Percentiles rank a stretch among this genome's conserved stretches.
Conservation (phyloP, 2,888 invertebrate genomes). For the Habrosyne pyritoides region DNA sequence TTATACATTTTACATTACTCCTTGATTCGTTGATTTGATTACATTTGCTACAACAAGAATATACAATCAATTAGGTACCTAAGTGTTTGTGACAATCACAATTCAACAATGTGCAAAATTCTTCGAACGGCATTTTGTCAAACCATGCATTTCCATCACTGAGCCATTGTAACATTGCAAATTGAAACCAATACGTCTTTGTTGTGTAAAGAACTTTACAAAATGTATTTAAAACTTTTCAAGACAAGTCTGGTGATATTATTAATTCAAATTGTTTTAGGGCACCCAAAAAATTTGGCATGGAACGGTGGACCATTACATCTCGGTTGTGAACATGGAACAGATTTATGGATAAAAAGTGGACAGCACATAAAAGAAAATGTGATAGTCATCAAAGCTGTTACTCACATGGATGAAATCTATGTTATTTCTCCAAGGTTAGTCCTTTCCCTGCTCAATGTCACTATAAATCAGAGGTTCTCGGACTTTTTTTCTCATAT, state of each 20-base stretch:
- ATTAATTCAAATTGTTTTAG: conserved; percentile 15
- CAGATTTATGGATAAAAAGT: conserved; percentile 75
- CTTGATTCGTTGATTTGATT: too few species aligned
- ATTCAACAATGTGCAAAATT: not conserved
- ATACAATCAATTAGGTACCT: not conserved
- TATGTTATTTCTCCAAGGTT: conserved; percentile 84
- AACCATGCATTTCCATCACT: not conserved
- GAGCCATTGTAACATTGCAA: not conserved
- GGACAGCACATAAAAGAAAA: conserved; percentile 83
- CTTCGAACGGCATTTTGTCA: not conserved
- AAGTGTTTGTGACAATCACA: not conserved
- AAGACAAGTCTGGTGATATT: conserved; percentile 19
- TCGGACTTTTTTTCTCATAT: too few species aligned
- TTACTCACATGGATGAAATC: conserved; percentile 81
- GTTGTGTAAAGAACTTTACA: not conserved
- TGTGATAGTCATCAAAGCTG: conserved; percentile 84
- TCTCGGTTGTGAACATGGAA: conserved; percentile 74
- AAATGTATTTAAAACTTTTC: conserved; percentile 9
- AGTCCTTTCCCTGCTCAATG: not conserved
- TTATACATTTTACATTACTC: too few species aligned
- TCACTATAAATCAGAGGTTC: not conserved
- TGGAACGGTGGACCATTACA: conserved; percentile 74
- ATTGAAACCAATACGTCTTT: not conserved
- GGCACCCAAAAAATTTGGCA: conserved; percentile 57
- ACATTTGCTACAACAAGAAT: too few species aligned